These are phyloP conservation scores for Sesamia nonagrioides DNA, from an alignment of 1,140 invertebrate genomes.

Conservation along the genomic window DNA sequence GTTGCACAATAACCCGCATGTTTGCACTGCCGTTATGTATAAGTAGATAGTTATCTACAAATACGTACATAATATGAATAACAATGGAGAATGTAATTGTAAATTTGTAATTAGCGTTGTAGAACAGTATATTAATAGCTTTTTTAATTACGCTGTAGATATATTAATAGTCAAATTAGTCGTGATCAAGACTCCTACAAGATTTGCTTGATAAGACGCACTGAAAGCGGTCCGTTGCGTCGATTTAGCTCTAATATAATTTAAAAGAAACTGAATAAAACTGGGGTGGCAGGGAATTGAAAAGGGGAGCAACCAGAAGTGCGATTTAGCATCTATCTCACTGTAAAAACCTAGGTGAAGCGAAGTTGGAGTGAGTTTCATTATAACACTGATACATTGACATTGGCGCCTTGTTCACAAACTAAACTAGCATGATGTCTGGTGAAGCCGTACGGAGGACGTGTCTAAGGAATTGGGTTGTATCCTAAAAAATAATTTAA, in stretches of 20 bases:
- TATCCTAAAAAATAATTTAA: no score
- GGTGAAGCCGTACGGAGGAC: no score
- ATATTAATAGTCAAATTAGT: conserved; percentile 7
- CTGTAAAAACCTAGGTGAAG: no score
- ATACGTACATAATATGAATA: neutral
- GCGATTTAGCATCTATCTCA: no score
- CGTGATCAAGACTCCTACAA: conserved; percentile 20
- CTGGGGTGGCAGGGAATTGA: no score
- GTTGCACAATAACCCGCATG: conserved; percentile 54
- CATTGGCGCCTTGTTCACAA: no score
- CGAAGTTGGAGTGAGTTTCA: no score
- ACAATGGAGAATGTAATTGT: conserved; percentile 13
- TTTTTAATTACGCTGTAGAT: conserved; percentile 25
- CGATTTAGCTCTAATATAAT: neutral
- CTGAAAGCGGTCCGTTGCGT: neutral
- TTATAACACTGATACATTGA: no score
- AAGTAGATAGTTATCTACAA: conserved; percentile 10
- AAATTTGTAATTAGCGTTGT: neutral
- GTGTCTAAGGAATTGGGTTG: no score
- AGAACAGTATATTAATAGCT: conserved; percentile 1
- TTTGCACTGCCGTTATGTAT: conserved; percentile 31
- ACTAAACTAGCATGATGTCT: no score
- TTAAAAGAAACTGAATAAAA: no score
- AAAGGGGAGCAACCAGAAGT: no score
- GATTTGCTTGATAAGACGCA: neutral